phyloP scores from a whole-genome alignment of 2,888 invertebrate species.

The Coenonympha arcania region DNA sequence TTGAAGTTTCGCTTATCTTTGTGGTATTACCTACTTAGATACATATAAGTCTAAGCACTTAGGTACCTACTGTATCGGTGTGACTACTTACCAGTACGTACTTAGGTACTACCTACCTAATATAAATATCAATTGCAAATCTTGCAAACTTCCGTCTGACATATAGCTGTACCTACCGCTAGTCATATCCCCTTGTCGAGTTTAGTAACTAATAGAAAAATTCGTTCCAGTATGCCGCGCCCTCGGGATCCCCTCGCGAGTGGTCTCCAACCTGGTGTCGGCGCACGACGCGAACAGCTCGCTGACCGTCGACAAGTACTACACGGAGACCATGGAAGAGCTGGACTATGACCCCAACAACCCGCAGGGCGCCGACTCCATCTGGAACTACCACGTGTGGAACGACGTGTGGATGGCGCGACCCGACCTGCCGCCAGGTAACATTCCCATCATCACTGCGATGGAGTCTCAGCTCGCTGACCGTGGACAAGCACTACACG shows the following conservation, averaged over 20 bases:
- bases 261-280: conserved; percentile 87
- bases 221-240: conserved; percentile 79
- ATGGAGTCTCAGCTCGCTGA: conserved; percentile 71
- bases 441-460: background rate
- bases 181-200: too few species aligned
- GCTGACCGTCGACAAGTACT: conserved; percentile 85
- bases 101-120: too few species aligned
- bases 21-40: too few species aligned
- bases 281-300: conserved; percentile 88
- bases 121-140: too few species aligned
- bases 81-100: too few species aligned
- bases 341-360: conserved; percentile 79
- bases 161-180: too few species aligned
- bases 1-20: too few species aligned
- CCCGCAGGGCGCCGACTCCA: conserved; percentile 79
- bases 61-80: too few species aligned
- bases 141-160: too few species aligned
- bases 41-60: too few species aligned
- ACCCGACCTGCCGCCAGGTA: conserved; percentile 80
- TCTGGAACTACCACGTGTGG: conserved; percentile 94
- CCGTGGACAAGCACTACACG: conserved; percentile 86
- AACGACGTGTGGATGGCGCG: conserved; percentile 90
- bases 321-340: conserved; percentile 77
- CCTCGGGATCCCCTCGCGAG: conserved; percentile 84
- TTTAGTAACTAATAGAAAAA: background rate